These are phyloP conservation scores for Pelodiscus sinensis DNA, from an alignment of 2,113 vertebrate genomes.

Conservation along the genomic window DNA sequence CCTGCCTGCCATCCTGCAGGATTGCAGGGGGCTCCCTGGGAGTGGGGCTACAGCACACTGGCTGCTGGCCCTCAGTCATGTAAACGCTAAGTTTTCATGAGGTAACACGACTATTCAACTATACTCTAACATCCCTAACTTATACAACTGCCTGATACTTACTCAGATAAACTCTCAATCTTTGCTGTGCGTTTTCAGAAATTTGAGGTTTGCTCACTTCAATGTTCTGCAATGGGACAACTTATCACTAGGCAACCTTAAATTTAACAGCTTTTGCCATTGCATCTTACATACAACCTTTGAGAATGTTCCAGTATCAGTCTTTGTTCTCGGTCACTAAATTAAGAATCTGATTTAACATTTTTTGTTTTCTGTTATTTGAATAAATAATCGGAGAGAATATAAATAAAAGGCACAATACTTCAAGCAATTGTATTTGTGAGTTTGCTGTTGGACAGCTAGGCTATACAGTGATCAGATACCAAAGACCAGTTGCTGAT, in stretches of 20 bases:
- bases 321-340: neutral
- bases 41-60: no score
- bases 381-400: neutral
- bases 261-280: neutral
- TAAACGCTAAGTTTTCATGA: no score
- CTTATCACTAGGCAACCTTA: neutral
- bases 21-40: no score
- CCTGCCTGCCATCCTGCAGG: no score
- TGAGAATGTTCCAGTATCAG: neutral
- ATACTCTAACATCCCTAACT: no score
- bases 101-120: no score
- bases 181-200: neutral
- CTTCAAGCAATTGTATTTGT: neutral
- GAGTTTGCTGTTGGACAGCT: neutral
- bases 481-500: neutral
- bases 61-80: no score
- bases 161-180: neutral
- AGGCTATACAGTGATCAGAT: neutral
- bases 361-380: neutral
- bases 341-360: neutral
- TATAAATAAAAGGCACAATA: neutral
- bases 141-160: neutral
- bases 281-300: neutral
- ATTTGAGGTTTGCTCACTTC: neutral
- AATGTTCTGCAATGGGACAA: neutral